These are phyloP conservation scores for Scortum barcoo DNA, from an alignment of 2,113 vertebrate genomes.

Conservation along the genomic window DNA sequence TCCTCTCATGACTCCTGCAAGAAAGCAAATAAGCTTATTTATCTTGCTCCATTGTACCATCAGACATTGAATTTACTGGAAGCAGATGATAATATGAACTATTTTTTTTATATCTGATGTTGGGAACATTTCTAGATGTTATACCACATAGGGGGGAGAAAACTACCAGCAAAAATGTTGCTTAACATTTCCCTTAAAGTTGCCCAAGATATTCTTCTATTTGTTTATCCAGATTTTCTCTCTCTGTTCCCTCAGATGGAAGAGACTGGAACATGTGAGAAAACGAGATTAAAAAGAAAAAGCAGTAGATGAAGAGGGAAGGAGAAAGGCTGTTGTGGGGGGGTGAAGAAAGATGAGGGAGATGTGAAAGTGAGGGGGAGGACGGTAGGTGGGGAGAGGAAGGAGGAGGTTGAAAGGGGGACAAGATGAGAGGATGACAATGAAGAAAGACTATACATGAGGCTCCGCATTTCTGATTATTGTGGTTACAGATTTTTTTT, in stretches of 20 bases:
- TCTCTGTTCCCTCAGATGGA: too few relatives aligned
- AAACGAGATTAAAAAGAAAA: neutral
- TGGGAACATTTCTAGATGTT: too few relatives aligned
- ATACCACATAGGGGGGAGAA: neutral
- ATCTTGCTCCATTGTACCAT: neutral
- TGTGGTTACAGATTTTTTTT: slow-evolving; percentile 22
- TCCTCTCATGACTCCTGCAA: neutral
- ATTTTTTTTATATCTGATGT: too few relatives aligned
- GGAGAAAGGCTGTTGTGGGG: neutral
- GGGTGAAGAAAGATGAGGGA: neutral
- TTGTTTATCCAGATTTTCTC: neutral
- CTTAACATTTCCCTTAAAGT: slow-evolving; percentile 10
- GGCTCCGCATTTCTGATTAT: slow-evolving; percentile 36
- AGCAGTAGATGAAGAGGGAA: neutral
- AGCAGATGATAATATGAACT: neutral
- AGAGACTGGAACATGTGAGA: slow-evolving; percentile 8
- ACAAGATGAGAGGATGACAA: neutral
- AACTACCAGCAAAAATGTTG: neutral
- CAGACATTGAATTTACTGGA: neutral
- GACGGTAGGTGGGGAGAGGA: neutral
- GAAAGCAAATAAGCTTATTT: neutral
- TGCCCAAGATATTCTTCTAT: neutral
- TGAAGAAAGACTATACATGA: neutral
- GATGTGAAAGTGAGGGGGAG: slow-evolving; percentile 9
- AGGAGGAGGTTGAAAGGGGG: neutral